Percentiles rank a stretch among this genome's conserved stretches.
These are phyloP conservation scores for Darwinula stevensoni DNA, from an alignment of 2,888 invertebrate species.

Conservation along the genomic window DNA sequence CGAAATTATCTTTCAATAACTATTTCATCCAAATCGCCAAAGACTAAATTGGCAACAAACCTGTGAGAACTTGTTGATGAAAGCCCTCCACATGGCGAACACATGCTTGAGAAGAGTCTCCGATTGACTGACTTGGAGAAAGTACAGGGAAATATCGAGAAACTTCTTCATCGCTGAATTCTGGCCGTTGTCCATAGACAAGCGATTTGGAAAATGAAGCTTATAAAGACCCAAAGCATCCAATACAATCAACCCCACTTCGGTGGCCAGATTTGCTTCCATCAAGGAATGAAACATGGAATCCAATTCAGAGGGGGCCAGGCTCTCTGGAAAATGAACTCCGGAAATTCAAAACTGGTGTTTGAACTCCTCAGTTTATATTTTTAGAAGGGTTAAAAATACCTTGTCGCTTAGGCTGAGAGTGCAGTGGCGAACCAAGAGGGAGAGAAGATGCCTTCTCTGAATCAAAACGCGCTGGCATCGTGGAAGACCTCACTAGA, in stretches of 20 bases:
- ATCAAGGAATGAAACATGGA: constrained; percentile 26
- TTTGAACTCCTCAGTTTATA: too few relatives aligned
- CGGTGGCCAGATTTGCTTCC: constrained; percentile 56
- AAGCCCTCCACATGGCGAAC: constrained; percentile 66
- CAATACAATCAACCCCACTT: constrained; percentile 57
- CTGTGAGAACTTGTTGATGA: constrained; percentile 61
- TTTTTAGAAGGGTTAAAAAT: too few relatives aligned
- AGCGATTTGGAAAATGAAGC: constrained; percentile 33
- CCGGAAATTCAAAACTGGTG: too few relatives aligned
- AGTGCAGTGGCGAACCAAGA: too few relatives aligned
- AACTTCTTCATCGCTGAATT: constrained; percentile 48
- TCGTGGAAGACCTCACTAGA: too few relatives aligned
- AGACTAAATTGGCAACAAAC: constrained; percentile 57
- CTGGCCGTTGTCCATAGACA: constrained; percentile 28
- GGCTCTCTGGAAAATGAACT: too few relatives aligned
- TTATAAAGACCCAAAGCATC: constrained; percentile 64
- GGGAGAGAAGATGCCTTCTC: too few relatives aligned
- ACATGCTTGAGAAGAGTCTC: constrained; percentile 66
- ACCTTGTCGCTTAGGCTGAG: too few relatives aligned
- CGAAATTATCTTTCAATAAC: too few relatives aligned
- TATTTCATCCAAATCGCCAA: too few relatives aligned
- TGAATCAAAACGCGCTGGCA: too few relatives aligned
- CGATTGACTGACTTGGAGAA: constrained; percentile 63
- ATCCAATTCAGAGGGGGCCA: too few relatives aligned
- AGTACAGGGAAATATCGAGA: constrained; percentile 55